phyloP scores from a whole-genome alignment of 2,113 vertebrate species.

The Engraulis encrasicolus region DNA sequence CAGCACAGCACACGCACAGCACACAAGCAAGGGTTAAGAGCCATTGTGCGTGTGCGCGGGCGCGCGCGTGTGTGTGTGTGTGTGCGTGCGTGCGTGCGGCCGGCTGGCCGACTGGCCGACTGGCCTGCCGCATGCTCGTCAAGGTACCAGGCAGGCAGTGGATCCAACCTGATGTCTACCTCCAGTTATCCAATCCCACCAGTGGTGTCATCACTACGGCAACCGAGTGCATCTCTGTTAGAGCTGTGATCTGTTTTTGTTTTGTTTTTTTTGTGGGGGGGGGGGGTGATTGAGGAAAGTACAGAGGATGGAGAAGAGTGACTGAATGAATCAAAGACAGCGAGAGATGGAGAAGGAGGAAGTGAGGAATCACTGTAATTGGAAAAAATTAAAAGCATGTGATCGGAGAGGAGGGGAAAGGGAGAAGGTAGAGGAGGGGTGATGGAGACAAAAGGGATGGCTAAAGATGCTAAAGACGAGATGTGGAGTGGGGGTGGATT shows the following conservation, averaged over 20 bases:
- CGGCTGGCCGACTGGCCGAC: too few species aligned
- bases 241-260: conserved; percentile 29
- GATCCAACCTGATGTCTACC: conserved; percentile 7
- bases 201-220: conserved; percentile 59
- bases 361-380: conserved; percentile 42
- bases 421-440: not conserved
- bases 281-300: not conserved
- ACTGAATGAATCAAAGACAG: too few species aligned
- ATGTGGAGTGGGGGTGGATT: conserved; percentile 8
- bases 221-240: conserved; percentile 67
- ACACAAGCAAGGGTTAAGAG: not conserved
- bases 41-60: not conserved
- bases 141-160: not conserved
- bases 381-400: not conserved
- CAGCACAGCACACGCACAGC: not conserved
- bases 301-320: conserved; percentile 1
- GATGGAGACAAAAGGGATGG: not conserved
- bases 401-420: not conserved
- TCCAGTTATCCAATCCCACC: conserved; percentile 49
- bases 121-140: too few species aligned
- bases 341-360: not conserved
- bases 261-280: too few species aligned
- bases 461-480: not conserved
- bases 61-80: not conserved
- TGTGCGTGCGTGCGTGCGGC: conserved; percentile 2